Base-by-base conservation (phyloP, 2,888 invertebrate species). In the Hirtodrosophila histrioides region DNA sequence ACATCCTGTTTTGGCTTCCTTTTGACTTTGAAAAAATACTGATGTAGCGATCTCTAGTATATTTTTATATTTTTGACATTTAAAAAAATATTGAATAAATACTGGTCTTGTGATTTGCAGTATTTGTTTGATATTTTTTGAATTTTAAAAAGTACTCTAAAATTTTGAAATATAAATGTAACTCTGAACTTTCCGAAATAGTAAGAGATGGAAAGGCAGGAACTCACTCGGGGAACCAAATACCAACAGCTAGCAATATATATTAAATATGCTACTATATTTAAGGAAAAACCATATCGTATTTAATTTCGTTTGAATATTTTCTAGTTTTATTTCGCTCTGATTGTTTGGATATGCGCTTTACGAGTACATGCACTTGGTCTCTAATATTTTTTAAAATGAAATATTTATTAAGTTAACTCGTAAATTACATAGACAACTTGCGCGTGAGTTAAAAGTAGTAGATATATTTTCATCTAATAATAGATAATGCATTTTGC, bases 241-340 rank as follows among this genome's bases (percentile, higher is more conserved):
- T 27, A 27, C 27, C 27, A 27, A 27, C 27, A 17, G 17, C 17
- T 17, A 17, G 17, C 17, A 36, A 3, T n/a, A 3, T 36, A 11
- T 29, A 24, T 24, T 3, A 31, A 33, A 3, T 17, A 33, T 10
- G 17, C 5, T 4, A 33, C 12, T 33, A 17, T 5, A 27, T 29
- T 27, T 39, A 11, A 46, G 44, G 12, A n/a, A 11, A 0, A 43
- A 12, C 35, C 11, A 36, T 23, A 35, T 36, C 4, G 11, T 11
- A 3, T 43, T 31, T 35, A 36, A 31, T 49, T 56, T 69, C 27
- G 55, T 60, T 74, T 56, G 65, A 78, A 78, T 81, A 87, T 72
- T 82, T 78, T 85, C 72, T 81, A 82, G 64, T 61, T 81, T 87
- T 87, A 81, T 81, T 81, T 87, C 83, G 66, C 58, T 75, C 86